A percentile compares a stretch with the other conserved stretches of the same genome.
These are phyloP conservation scores for Sinonovacula constricta DNA, from an alignment of 1,140 invertebrate species.

Conservation along the genomic window DNA sequence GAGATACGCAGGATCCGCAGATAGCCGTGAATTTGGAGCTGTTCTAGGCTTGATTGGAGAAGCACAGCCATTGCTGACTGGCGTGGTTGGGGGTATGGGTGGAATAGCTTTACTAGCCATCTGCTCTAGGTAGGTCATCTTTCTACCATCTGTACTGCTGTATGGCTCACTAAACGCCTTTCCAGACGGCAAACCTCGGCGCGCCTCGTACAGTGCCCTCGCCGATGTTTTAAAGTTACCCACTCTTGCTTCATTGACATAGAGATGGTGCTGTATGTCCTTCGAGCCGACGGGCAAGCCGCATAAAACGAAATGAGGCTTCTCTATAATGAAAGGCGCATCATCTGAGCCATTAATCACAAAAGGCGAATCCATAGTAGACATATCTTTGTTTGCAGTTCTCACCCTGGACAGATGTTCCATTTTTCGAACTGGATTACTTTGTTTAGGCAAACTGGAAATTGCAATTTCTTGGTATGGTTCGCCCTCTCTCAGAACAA, in stretches of 20 bases:
- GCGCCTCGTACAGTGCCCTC: slow-evolving; percentile 30
- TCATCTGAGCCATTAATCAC: background rate
- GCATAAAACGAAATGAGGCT: slow-evolving; percentile 51
- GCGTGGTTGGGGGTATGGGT: slow-evolving; percentile 42
- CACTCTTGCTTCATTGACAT: slow-evolving; percentile 43
- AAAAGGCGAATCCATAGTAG: slow-evolving; percentile 39
- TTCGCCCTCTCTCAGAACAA: slow-evolving; percentile 4
- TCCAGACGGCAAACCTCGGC: slow-evolving; percentile 15
- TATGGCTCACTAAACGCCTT: slow-evolving; percentile 14
- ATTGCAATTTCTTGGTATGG: background rate
- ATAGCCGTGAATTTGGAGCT: background rate
- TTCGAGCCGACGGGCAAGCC: slow-evolving; percentile 44
- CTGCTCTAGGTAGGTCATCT: slow-evolving; percentile 6
- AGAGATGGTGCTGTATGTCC: slow-evolving; percentile 44
- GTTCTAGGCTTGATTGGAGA: slow-evolving; percentile 9
- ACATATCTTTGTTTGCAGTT: slow-evolving; percentile 41
- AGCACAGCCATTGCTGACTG: slow-evolving; percentile 25
- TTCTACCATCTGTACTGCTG: slow-evolving; percentile 1
- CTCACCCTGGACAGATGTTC: slow-evolving; percentile 37
- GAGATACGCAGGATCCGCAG: no score
- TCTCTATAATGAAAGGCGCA: slow-evolving; percentile 27
- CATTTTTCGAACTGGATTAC: slow-evolving; percentile 38
- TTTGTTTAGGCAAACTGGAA: slow-evolving; percentile 12
- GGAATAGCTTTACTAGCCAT: slow-evolving; percentile 8
- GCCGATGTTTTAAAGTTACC: slow-evolving; percentile 49